phyloP scores from a whole-genome alignment of 2,113 vertebrate species.

The Irena cyanogastra region DNA sequence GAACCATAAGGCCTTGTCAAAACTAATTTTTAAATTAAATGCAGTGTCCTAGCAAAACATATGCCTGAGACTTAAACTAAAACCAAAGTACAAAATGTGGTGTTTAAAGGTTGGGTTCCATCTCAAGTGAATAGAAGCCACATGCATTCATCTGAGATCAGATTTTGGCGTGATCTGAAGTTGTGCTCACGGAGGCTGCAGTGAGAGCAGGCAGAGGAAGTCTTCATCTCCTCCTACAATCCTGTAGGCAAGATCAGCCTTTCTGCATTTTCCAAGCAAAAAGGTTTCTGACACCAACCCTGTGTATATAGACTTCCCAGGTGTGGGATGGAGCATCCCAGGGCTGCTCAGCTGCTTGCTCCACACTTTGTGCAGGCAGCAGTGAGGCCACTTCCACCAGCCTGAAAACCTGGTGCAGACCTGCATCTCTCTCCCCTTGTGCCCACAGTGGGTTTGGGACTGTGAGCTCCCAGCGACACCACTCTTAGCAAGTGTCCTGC shows the following conservation, averaged over 20 bases:
- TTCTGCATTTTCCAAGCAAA: not conserved
- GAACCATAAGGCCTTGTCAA: conserved; percentile 19
- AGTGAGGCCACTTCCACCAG: not conserved
- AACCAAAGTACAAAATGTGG: conserved; percentile 2
- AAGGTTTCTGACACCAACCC: not conserved
- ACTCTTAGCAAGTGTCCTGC: not conserved
- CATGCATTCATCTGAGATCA: conserved; percentile 21
- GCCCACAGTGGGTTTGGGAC: not conserved
- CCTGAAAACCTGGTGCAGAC: not conserved
- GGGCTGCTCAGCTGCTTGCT: not conserved
- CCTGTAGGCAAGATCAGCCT: not conserved
- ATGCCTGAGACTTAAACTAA: conserved; percentile 21
- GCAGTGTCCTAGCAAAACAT: conserved; percentile 28
- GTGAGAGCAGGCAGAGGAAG: not conserved
- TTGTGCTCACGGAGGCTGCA: not conserved
- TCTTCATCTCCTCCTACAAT: not conserved
- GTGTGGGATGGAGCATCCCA: not conserved
- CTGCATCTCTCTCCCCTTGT: not conserved
- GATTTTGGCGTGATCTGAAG: not conserved
- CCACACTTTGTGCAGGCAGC: not conserved
- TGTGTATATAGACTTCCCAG: fast-evolving
- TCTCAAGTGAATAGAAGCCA: conserved; percentile 36
- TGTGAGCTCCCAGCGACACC: not conserved
- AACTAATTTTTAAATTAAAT: conserved; percentile 41
- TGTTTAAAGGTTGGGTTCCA: conserved; percentile 8